These are phyloP conservation scores for Apamea epomidion DNA, from an alignment of 2,888 invertebrate genomes.

Conservation along the genomic window DNA sequence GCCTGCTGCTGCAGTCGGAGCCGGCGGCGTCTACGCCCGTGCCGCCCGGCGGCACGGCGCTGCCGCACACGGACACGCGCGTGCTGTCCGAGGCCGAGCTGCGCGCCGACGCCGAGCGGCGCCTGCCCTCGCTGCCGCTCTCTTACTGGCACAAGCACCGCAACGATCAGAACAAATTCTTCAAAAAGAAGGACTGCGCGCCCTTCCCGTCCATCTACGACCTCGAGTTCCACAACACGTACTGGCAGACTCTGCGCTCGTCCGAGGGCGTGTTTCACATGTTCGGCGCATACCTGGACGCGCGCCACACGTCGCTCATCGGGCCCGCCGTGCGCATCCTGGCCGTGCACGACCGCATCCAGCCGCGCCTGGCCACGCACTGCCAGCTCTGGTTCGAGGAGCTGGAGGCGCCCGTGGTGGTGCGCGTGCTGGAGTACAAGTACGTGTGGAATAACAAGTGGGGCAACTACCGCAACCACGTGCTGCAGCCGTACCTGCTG, in stretches of 20 bases:
- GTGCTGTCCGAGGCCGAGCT: slow-evolving; percentile 93
- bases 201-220: slow-evolving; percentile 97
- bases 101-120: slow-evolving; percentile 94
- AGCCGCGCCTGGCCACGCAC: slow-evolving; percentile 95
- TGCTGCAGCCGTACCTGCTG: slow-evolving; percentile 97
- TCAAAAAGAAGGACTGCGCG: slow-evolving; percentile 94
- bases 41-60: slow-evolving; percentile 62
- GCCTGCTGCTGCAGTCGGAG: slow-evolving; percentile 78
- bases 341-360: slow-evolving; percentile 97
- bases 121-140: slow-evolving; percentile 95
- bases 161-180: slow-evolving; percentile 93
- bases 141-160: slow-evolving; percentile 96
- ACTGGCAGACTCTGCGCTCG: slow-evolving; percentile 96
- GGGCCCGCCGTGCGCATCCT: slow-evolving; percentile 96
- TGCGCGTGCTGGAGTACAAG: slow-evolving; percentile 96
- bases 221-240: slow-evolving; percentile 97
- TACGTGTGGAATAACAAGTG: slow-evolving; percentile 98
- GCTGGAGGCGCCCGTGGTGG: slow-evolving; percentile 94
- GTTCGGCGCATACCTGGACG: slow-evolving; percentile 97
- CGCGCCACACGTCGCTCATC: slow-evolving; percentile 93
- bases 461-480: slow-evolving; percentile 97
- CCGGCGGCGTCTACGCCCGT: slow-evolving; percentile 70
- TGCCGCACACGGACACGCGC: slow-evolving; percentile 79
- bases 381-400: slow-evolving; percentile 98
- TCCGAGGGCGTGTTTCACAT: slow-evolving; percentile 97